phyloP scores from a whole-genome alignment of 2,113 vertebrate genomes.

The Todiramphus chloris region DNA sequence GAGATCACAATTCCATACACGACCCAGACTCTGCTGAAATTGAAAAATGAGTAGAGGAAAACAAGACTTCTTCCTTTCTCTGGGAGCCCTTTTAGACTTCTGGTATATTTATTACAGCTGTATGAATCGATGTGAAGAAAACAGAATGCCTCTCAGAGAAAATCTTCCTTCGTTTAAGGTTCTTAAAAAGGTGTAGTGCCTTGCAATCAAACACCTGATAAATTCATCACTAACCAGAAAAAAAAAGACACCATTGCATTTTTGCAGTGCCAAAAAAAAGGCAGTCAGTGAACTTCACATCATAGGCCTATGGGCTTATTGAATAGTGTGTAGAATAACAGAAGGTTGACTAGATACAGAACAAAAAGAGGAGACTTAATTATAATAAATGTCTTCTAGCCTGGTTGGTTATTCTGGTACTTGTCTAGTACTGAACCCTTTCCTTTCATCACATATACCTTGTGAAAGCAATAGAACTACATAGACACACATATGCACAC shows the following conservation, averaged over 20 bases:
- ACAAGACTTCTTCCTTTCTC: background rate
- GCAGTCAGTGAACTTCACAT: background rate
- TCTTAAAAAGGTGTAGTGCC: background rate
- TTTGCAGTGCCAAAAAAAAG: background rate
- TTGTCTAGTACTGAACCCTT: background rate
- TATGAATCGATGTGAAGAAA: slow-evolving; percentile 41
- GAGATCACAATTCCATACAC: background rate
- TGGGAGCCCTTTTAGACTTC: background rate
- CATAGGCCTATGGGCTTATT: background rate
- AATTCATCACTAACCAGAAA: background rate
- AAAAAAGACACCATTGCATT: background rate
- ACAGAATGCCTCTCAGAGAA: slow-evolving; percentile 32
- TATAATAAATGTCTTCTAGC: background rate
- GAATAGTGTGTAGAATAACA: background rate
- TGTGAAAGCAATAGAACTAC: background rate
- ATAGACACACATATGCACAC: background rate
- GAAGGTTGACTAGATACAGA: background rate
- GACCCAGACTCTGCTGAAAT: background rate
- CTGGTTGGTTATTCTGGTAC: background rate
- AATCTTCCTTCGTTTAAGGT: slow-evolving; percentile 48
- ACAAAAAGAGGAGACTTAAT: background rate
- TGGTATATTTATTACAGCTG: background rate
- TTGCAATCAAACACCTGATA: background rate
- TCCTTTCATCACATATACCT: background rate
- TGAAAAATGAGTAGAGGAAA: slow-evolving; percentile 5